Conservation (phyloP, 2,113 vertebrate genomes). For the Odontophorus gujanensis region DNA sequence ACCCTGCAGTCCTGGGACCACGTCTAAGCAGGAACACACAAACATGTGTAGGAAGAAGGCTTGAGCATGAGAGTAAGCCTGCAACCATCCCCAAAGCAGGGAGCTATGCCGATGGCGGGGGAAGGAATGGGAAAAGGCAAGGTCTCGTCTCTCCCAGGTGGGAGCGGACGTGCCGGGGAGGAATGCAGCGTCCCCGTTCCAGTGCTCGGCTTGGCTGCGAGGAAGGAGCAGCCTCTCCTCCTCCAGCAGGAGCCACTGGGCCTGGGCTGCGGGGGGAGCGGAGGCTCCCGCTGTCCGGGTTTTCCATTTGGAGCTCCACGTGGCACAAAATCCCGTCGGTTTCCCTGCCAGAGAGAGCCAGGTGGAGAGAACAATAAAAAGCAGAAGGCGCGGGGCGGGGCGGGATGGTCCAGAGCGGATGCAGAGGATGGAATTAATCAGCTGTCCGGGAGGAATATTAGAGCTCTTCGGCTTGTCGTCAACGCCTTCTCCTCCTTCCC, state of each 20-base stretch:
- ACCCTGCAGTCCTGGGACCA: not conserved
- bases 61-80: not conserved
- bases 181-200: slow-evolving; percentile 23
- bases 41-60: accelerated
- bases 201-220: slow-evolving; percentile 13
- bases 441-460: slow-evolving; percentile 65
- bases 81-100: not conserved
- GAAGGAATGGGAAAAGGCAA: slow-evolving; percentile 44
- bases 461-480: slow-evolving; percentile 65
- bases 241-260: slow-evolving; percentile 48
- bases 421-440: slow-evolving; percentile 73
- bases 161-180: slow-evolving; percentile 53
- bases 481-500: slow-evolving; percentile 72
- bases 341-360: slow-evolving; percentile 63
- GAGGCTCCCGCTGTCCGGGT: slow-evolving; percentile 16
- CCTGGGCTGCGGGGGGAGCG: not conserved
- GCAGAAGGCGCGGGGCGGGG: slow-evolving; percentile 49
- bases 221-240: slow-evolving; percentile 59
- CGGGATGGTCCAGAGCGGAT: slow-evolving; percentile 58
- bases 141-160: slow-evolving; percentile 21
- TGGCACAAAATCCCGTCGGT: slow-evolving; percentile 21
- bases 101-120: not conserved
- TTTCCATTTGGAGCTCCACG: slow-evolving; percentile 58
- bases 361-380: slow-evolving; percentile 70
- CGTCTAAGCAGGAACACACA: not conserved